These are phyloP conservation scores for Ridgeia piscesae DNA, from an alignment of 1,140 invertebrate species.

Conservation along the genomic window DNA sequence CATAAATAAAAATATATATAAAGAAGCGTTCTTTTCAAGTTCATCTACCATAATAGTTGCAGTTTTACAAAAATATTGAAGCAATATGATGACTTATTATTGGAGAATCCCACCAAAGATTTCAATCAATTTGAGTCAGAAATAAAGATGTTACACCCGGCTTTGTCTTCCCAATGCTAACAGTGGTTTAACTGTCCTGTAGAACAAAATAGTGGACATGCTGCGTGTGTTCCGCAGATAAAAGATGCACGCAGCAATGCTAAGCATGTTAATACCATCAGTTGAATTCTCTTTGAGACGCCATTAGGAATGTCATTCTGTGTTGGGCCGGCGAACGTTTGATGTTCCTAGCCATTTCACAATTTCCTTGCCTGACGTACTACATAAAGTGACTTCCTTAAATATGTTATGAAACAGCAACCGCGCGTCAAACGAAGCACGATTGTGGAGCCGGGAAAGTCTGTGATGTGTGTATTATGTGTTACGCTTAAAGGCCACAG, in stretches of 20 bases:
- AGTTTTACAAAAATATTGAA: too few relatives aligned
- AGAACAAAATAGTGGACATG: background rate
- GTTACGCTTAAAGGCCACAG: background rate
- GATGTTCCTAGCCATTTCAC: background rate
- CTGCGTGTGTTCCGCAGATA: background rate
- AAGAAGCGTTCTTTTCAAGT: background rate
- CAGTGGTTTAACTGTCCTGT: background rate
- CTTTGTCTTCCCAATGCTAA: background rate
- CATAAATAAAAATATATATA: background rate
- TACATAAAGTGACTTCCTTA: background rate
- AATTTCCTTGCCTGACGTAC: background rate
- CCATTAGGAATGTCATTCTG: background rate
- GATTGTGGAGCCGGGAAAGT: background rate
- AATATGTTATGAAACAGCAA: background rate
- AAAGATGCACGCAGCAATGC: background rate
- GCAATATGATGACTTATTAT: background rate
- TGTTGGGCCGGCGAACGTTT: background rate
- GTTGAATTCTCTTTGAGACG: background rate
- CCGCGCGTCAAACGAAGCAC: background rate
- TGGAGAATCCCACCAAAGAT: background rate
- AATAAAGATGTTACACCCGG: background rate
- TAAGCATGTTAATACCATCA: background rate
- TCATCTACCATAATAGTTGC: background rate
- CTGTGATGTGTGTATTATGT: background rate
- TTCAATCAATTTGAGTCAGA: background rate